Percentiles rank a stretch among this genome's conserved stretches.
These are phyloP conservation scores for Pantherophis vulpinus DNA, from an alignment of 2,797 vertebrate genomes.

Conservation along the genomic window DNA sequence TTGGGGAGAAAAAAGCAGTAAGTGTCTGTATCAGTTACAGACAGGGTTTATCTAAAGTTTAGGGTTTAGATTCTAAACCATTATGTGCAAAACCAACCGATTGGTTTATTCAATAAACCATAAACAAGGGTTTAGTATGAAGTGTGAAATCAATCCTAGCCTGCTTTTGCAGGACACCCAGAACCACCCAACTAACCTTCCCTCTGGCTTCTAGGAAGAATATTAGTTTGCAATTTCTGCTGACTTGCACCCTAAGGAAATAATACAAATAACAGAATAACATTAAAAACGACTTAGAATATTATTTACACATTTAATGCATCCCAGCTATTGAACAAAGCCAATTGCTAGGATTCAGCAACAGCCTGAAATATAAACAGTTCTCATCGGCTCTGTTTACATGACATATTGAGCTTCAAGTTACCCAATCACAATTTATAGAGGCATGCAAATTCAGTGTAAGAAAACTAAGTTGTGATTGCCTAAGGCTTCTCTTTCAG, in stretches of 20 bases:
- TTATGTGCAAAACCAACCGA: background rate
- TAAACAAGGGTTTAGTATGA: background rate
- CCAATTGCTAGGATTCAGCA: background rate
- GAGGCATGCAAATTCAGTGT: background rate
- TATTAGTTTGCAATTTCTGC: background rate
- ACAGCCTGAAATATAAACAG: background rate
- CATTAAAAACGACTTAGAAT: background rate
- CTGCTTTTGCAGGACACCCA: background rate
- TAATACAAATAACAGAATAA: background rate
- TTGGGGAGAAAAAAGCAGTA: background rate
- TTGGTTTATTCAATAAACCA: background rate
- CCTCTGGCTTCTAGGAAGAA: background rate
- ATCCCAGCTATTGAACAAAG: background rate
- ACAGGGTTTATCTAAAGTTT: background rate
- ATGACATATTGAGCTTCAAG: background rate
- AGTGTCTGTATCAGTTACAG: background rate
- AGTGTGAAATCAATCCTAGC: background rate
- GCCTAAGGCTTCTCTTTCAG: background rate
- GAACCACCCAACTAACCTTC: background rate
- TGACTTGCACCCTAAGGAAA: background rate
- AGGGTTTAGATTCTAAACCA: background rate
- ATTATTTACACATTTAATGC: background rate
- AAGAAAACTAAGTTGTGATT: background rate
- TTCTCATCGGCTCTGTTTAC: background rate
- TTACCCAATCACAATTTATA: background rate